Evolutionary conservation across 2,797 vertebrate species (phyloP), one percentile per base, ranked within the genome.

Genomic region (Apogon talboti): DNA sequence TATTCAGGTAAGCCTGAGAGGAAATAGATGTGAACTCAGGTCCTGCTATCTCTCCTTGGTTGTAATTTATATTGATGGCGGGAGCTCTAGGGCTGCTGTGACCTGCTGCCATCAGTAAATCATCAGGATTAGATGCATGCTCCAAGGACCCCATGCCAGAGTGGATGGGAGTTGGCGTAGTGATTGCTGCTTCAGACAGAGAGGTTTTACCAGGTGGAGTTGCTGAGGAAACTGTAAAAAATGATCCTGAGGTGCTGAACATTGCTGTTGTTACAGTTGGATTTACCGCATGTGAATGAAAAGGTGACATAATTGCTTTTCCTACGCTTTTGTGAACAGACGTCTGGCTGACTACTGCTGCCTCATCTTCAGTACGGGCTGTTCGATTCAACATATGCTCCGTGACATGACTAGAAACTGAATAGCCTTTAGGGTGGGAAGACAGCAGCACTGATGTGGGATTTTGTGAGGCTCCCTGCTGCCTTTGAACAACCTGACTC

Each of bases 61-160:
- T 78, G 75, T 85, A 81, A 82, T 82, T 84, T 74, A 85, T 74
- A 83, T 77, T 71, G 74, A 82, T 85, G 71, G 71, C 70, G 51
- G 74, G 66, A 78, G 77, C 71, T 74, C 38, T 50, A 48, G 74
- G 42, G 68, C 68, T 78, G 65, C 54, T 40, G 14, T 79, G 78
- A 83, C 82, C 81, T 6, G n/a, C 68, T 74, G 83, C 69, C 72
- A 61, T 75, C 71, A 56, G 68, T 90, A 90, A 91, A 90, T 89
- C 86, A 84, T 43, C 58, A 16, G 79, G 75, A 82, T 86, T 78
- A 81, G 87, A 78, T 68, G 71, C 60, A 62, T 70, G 54, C 69
- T 83, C 81, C 35, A 52, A 59, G 64, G 79, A 83, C 52, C 57
- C 56, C 8, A n/a, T 54, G 66, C 52, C 67, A 69, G 59, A 77